Evolutionary conservation across 2,888 invertebrate species (phyloP), one percentile per base, ranked within the genome.

Genomic region (Phortica magna): DNA sequence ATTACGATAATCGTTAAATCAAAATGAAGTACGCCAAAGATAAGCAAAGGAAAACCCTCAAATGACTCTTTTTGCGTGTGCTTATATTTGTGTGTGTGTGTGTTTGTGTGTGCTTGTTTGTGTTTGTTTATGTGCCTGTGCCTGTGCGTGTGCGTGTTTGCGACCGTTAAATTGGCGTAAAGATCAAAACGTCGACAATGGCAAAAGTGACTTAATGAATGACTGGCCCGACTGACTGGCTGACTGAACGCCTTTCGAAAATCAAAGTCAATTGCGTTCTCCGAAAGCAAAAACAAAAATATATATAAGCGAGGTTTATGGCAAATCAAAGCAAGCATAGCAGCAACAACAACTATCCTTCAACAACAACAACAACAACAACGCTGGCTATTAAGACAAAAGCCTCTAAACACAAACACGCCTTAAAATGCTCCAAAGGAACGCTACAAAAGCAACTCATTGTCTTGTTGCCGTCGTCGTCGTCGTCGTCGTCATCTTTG

Each of bases 341-440:
- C 70, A 78, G 59, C 64, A 68, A 53, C 74, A 75, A 74, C 68
- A 31, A 31, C 2, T 31, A 31, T 31, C 31, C 0, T 31, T 31
- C 5, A 79, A 70, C 55, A 77, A 17, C 71, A 73, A 59, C 39
- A 74, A 76, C 70, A 78, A 65, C 64, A 68, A 43, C 74, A 75
- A 74, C 64, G 76, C 74, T 71, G 76, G 71, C 75, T 14, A 74
- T 75, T 59, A 59, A 42, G 42, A 39, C 64, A 64, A 19, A 31
- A 57, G 39, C 59, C 78, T 78, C 84, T 84, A 84, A 87, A 14
- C 4, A 48, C 9, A 48, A 14, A 14, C 48, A 48, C 48, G 48
- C 48, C 48, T 48, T 14, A 48, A 48, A 48, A 48, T 48, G 48
- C 14, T 14, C 14, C 84, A 87, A 81, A 87, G 81, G 83, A 79